A percentile compares a stretch with the other conserved stretches of the same genome.
These are phyloP conservation scores for Panagrolaimus sp. DNA, from an alignment of 1,140 invertebrate genomes.

Conservation along the genomic window DNA sequence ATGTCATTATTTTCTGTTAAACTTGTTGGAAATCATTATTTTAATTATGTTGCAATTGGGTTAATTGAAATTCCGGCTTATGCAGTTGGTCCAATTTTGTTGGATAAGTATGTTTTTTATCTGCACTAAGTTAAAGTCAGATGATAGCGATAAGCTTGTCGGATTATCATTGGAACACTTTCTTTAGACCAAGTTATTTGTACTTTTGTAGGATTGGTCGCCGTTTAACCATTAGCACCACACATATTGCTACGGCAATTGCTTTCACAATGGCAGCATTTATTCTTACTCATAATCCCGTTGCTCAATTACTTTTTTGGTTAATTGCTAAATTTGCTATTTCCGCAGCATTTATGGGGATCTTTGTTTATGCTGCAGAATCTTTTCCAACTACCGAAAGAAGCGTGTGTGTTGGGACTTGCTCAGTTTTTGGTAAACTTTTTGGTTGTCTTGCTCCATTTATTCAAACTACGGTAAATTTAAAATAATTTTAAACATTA, in stretches of 20 bases:
- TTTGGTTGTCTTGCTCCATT: constrained; percentile 4
- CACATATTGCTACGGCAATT: constrained; percentile 31
- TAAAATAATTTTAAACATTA: neutral
- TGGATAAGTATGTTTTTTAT: constrained; percentile 47
- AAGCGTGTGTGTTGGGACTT: neutral
- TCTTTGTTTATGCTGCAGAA: constrained; percentile 39
- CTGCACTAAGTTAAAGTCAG: too few species aligned
- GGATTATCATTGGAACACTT: too few species aligned
- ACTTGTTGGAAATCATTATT: constrained; percentile 56
- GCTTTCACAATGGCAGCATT: constrained; percentile 32
- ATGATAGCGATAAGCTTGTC: too few species aligned
- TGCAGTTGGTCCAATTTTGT: constrained; percentile 41
- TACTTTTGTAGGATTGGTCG: constrained; percentile 26
- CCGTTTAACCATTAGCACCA: constrained; percentile 30
- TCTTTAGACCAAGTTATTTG: too few species aligned
- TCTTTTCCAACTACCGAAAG: constrained; percentile 31
- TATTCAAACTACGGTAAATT: constrained; percentile 2
- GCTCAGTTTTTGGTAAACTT: neutral
- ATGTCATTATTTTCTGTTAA: constrained; percentile 56
- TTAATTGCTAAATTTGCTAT: constrained; percentile 40
- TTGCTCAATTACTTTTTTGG: constrained; percentile 28
- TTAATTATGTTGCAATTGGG: constrained; percentile 58
- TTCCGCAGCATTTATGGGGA: constrained; percentile 35
- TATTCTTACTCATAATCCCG: constrained; percentile 5
- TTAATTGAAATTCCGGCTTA: constrained; percentile 58